Percentiles rank a stretch among this genome's conserved stretches.
Conservation (phyloP, 2,888 invertebrate genomes). For the Chorisops tibialis region DNA sequence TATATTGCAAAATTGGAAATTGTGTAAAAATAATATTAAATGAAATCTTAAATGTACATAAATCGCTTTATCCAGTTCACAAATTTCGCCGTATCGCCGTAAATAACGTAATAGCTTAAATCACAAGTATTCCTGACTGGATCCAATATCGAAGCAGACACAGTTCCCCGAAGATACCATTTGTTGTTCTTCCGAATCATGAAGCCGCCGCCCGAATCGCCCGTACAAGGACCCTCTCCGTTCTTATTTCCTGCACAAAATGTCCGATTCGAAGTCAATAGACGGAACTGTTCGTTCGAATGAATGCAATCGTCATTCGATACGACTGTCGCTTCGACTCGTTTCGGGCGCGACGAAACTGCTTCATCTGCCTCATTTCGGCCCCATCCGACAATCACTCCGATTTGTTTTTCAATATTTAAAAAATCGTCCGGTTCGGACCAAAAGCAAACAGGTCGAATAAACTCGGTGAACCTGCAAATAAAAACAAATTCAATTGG, state of each 20-base stretch:
- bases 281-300: slow-evolving; percentile 48
- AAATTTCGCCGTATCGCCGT: slow-evolving; percentile 63
- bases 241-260: slow-evolving; percentile 48
- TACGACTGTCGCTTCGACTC: slow-evolving; percentile 53
- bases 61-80: slow-evolving; percentile 56
- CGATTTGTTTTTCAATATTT: slow-evolving; percentile 50
- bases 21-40: neutral
- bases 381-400: slow-evolving; percentile 58
- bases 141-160: slow-evolving; percentile 51
- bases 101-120: slow-evolving; percentile 60
- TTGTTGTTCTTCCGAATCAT: slow-evolving; percentile 51
- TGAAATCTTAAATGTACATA: slow-evolving; percentile 29
- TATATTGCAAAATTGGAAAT: too few species aligned
- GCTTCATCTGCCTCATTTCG: slow-evolving; percentile 45
- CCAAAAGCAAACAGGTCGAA: slow-evolving; percentile 59
- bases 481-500: neutral
- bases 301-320: slow-evolving; percentile 55
- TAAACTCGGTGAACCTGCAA: slow-evolving; percentile 46
- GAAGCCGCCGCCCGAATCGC: slow-evolving; percentile 63
- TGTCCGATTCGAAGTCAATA: slow-evolving; percentile 47
- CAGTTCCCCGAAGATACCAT: slow-evolving; percentile 55
- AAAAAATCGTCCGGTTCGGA: slow-evolving; percentile 40
- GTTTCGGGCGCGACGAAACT: slow-evolving; percentile 47
- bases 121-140: slow-evolving; percentile 55
- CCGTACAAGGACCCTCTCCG: slow-evolving; percentile 49